Evolutionary conservation across 2,888 invertebrate species (phyloP).

Genomic region (Eristalinus aeneus): DNA sequence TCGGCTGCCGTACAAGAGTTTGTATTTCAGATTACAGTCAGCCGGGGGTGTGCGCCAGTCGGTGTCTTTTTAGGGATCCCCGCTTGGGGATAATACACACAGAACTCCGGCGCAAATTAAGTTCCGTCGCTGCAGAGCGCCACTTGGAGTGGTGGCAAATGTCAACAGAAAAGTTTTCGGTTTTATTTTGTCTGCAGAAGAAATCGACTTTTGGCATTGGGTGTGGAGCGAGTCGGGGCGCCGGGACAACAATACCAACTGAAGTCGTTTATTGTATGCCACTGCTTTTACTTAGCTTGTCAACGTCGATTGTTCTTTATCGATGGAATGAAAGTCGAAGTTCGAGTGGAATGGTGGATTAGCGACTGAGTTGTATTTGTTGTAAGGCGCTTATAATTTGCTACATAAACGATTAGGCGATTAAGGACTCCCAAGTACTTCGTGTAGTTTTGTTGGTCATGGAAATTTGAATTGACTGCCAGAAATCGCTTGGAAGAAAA

Average conservation of each 20-base stretch:
- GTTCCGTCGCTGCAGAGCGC: constrained; percentile 13
- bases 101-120: constrained; percentile 31
- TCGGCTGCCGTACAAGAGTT: constrained; percentile 17
- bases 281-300: constrained; percentile 5
- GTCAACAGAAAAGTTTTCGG: constrained; percentile 37
- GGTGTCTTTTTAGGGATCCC: constrained; percentile 1
- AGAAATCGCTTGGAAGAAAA: neutral
- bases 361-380: constrained; percentile 20
- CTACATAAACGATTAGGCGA: constrained; percentile 11
- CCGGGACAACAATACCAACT: neutral
- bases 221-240: neutral
- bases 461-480: neutral
- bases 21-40: constrained; percentile 35
- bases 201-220: neutral
- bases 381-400: constrained; percentile 25
- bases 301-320: constrained; percentile 15
- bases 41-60: neutral
- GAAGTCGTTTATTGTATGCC: neutral
- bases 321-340: constrained; percentile 27
- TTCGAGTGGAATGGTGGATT: neutral
- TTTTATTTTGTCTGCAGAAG: neutral
- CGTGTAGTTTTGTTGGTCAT: neutral
- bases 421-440: neutral
- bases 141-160: constrained; percentile 15
- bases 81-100: constrained; percentile 36